phyloP scores from a whole-genome alignment of 2,797 vertebrate species.

The Microctenopoma lineatum region DNA sequence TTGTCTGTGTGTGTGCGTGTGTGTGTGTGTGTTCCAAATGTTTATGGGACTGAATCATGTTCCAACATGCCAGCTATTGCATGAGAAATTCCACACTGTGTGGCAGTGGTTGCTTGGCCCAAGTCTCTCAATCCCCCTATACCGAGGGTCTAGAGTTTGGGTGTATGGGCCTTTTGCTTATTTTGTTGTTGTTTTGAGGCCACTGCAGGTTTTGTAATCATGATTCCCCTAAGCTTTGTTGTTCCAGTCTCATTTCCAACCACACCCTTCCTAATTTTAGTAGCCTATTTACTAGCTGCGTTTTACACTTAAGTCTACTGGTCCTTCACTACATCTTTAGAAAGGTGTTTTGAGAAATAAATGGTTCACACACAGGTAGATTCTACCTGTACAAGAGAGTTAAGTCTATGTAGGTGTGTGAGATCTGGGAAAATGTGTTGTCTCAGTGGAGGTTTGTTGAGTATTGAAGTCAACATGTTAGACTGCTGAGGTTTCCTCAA shows the following conservation, averaged over 20 bases:
- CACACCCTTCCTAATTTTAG: conserved; percentile 39
- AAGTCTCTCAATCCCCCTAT: conserved; percentile 32
- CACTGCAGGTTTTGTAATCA: conserved; percentile 9
- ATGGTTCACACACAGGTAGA: conserved; percentile 21
- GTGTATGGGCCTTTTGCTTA: not conserved
- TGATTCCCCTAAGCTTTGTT: conserved; percentile 1
- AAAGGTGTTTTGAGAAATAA: conserved; percentile 21
- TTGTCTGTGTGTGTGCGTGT: too few relatives aligned
- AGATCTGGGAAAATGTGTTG: not conserved
- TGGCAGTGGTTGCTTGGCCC: conserved; percentile 13
- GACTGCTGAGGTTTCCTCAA: conserved; percentile 39
- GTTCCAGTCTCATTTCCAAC: conserved; percentile 54
- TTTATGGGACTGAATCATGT: conserved; percentile 46
- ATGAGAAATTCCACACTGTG: conserved; percentile 59
- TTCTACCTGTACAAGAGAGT: not conserved
- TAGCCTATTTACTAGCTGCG: not conserved
- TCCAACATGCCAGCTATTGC: conserved; percentile 36
- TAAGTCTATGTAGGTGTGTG: conserved; percentile 2
- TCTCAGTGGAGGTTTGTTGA: conserved; percentile 12
- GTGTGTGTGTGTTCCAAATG: not conserved
- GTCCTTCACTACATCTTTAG: not conserved
- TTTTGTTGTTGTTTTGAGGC: conserved; percentile 24
- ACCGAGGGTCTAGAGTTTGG: not conserved
- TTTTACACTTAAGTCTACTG: not conserved
- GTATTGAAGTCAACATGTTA: conserved; percentile 48